A percentile compares a stretch with the other conserved stretches of the same genome.
These are phyloP conservation scores for Coryphaenoides rupestris DNA, from an alignment of 2,113 vertebrate species.

Conservation along the genomic window DNA sequence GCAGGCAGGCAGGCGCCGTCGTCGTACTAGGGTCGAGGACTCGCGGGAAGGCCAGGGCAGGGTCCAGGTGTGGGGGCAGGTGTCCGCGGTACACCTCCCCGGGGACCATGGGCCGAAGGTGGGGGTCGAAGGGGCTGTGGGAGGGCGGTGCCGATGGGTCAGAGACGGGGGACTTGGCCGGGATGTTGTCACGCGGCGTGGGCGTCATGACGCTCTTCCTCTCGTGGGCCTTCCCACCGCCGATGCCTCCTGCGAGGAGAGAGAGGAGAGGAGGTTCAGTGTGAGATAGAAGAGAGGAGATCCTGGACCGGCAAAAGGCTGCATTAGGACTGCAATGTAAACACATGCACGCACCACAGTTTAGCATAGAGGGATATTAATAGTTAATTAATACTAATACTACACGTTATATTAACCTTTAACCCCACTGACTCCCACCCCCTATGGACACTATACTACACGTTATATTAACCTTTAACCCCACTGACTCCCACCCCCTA, in stretches of 20 bases:
- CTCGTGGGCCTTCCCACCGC: conserved; percentile 88
- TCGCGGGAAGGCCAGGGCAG: conserved; percentile 85
- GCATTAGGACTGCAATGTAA: no score
- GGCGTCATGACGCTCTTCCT: conserved; percentile 91
- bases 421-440: no score
- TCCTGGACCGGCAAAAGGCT: no score
- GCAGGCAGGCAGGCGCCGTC: no score
- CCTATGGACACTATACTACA: no score
- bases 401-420: no score
- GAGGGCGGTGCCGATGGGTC: conserved; percentile 81
- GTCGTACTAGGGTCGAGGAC: conserved; percentile 86
- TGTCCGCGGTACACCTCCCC: conserved; percentile 88
- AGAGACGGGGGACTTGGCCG: conserved; percentile 91
- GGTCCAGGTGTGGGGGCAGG: conserved; percentile 86
- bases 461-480: no score
- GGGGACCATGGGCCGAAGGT: conserved; percentile 79
- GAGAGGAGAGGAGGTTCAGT: background rate
- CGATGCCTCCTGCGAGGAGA: conserved; percentile 72
- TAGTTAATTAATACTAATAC: no score
- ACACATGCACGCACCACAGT: no score
- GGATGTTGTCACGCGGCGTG: conserved; percentile 87
- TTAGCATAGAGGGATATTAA: no score
- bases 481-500: no score
- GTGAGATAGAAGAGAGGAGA: conserved; percentile 13
- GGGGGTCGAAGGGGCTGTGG: conserved; percentile 92